Conservation (phyloP, 2,113 vertebrate genomes). For the Leucopsar rothschildi region DNA sequence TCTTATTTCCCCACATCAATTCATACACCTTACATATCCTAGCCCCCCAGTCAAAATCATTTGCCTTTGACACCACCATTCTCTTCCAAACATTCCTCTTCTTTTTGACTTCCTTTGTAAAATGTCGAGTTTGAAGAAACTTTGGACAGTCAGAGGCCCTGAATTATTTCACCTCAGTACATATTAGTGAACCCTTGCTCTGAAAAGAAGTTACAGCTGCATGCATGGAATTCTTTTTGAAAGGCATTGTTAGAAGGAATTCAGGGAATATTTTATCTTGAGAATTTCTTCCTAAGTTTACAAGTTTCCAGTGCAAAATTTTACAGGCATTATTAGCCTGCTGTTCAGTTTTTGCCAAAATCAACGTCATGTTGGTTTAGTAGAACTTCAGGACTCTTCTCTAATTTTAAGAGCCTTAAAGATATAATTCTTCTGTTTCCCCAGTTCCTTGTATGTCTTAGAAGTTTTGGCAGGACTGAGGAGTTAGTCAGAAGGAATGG, state of each 20-base stretch:
- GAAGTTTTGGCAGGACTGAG: neutral
- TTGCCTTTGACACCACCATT: neutral
- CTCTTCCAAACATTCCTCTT: neutral
- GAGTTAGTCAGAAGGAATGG: neutral
- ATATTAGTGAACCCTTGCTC: neutral
- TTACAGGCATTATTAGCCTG: neutral
- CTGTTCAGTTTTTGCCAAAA: neutral
- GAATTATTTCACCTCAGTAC: neutral
- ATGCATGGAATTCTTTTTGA: neutral
- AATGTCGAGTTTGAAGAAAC: neutral
- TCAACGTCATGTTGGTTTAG: neutral
- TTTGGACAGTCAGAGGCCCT: neutral
- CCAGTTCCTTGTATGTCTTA: neutral
- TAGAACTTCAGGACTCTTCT: slow-evolving; percentile 11
- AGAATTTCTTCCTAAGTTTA: neutral
- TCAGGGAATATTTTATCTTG: neutral
- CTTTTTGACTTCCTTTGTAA: neutral
- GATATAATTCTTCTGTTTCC: neutral
- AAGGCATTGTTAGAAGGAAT: neutral
- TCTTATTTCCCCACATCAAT: neutral
- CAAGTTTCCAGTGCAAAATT: neutral
- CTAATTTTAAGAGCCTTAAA: neutral
- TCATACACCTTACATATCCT: neutral
- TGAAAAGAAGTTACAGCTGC: neutral
- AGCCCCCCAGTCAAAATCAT: neutral